Evolutionary conservation across 92 coral and sea anemone genomes (phyloP).

Genomic region (Phymanthus crucifer): DNA sequence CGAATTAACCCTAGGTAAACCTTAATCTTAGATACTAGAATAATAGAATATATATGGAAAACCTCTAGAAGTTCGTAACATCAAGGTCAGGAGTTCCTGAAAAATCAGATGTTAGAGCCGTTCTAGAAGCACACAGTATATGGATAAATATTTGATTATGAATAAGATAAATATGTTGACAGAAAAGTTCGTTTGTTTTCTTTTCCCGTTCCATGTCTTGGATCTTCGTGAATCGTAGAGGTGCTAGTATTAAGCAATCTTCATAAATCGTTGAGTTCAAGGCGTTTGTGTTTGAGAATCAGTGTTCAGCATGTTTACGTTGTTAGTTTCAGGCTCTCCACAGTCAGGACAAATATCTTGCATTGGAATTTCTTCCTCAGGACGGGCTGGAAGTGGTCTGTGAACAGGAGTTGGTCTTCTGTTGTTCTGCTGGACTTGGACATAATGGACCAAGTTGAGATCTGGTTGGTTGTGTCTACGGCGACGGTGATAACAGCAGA

Average conservation of each 20-base stretch:
- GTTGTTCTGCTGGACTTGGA: neutral
- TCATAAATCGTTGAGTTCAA: too few relatives aligned
- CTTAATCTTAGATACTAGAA: neutral
- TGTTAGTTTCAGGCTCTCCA: neutral
- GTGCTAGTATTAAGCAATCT: too few relatives aligned
- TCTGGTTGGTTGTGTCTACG: neutral
- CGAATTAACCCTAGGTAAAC: neutral
- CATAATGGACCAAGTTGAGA: conserved; percentile 10
- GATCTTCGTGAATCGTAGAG: neutral
- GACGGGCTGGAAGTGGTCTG: neutral
- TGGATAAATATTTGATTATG: neutral
- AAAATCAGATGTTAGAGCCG: neutral
- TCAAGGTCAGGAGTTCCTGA: neutral
- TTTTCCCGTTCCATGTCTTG: neutral
- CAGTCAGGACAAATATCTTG: neutral
- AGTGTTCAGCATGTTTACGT: neutral
- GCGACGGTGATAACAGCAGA: conserved; percentile 11
- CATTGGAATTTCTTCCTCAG: neutral
- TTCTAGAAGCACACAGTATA: neutral
- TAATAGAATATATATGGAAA: neutral
- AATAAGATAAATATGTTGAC: neutral
- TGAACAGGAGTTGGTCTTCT: too few relatives aligned
- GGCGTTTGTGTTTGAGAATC: neutral
- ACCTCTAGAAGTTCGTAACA: conserved; percentile 5
- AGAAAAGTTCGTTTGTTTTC: neutral